Percentiles rank a stretch among this genome's conserved stretches.
Evolutionary conservation across 2,888 invertebrate species (phyloP).

Genomic region (Pheosia tremula): DNA sequence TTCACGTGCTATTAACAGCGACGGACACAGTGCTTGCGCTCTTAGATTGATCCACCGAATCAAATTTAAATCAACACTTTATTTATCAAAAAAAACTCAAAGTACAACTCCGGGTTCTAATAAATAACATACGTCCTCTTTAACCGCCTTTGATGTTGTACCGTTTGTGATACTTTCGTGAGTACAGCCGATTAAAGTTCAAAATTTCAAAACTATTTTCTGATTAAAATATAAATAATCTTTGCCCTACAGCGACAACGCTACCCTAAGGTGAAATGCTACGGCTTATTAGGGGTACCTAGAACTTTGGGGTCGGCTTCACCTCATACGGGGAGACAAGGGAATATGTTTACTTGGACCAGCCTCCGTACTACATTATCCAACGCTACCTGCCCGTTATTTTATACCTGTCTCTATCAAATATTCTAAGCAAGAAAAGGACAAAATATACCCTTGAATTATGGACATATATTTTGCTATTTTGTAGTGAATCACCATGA

Average conservation of each 20-base stretch:
- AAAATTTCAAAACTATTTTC: conserved; percentile 10
- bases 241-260: conserved; percentile 41
- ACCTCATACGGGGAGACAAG: conserved; percentile 66
- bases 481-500: conserved; percentile 61
- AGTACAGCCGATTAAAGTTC: too few species aligned
- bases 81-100: too few species aligned
- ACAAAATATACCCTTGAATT: conserved; percentile 44
- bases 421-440: conserved; percentile 39
- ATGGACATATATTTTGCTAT: conserved; percentile 56
- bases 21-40: too few species aligned
- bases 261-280: conserved; percentile 77
- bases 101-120: too few species aligned
- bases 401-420: conserved; percentile 47
- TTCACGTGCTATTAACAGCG: too few species aligned
- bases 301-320: conserved; percentile 80
- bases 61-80: too few species aligned
- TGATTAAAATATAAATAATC: conserved; percentile 11
- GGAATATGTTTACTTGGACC: conserved; percentile 71
- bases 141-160: too few species aligned
- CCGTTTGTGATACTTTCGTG: too few species aligned
- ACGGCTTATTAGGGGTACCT: conserved; percentile 81
- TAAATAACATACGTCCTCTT: too few species aligned
- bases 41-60: too few species aligned
- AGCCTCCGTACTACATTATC: conserved; percentile 52
- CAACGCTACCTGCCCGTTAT: conserved; percentile 41